Conservation (phyloP, 2,888 invertebrate species). For the Lycophotia porphyrea region DNA sequence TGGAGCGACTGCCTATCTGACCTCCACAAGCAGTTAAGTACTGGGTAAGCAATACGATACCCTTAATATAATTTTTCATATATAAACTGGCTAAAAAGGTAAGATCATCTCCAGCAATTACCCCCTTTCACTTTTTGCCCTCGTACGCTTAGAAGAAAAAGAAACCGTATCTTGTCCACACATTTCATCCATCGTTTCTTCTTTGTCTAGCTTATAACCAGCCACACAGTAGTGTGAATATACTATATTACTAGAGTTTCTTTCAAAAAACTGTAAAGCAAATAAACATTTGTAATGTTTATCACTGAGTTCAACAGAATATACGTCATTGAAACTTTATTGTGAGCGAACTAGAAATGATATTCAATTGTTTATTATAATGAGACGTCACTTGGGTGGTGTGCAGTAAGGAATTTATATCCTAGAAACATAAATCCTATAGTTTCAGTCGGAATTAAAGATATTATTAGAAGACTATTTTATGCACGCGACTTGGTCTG, state of each 20-base stretch:
- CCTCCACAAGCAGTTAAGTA: no score
- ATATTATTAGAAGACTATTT: background rate
- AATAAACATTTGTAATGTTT: constrained; percentile 35
- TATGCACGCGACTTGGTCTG: background rate
- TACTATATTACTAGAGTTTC: constrained; percentile 13
- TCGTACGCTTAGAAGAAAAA: background rate
- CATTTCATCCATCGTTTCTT: background rate
- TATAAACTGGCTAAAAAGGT: no score
- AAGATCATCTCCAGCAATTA: background rate
- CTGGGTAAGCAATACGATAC: no score
- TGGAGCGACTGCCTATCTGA: no score
- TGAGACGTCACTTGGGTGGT: constrained; percentile 34
- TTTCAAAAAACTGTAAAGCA: constrained; percentile 17
- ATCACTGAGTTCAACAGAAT: constrained; percentile 26
- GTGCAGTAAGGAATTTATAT: constrained; percentile 50
- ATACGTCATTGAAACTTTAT: constrained; percentile 43
- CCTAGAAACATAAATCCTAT: background rate
- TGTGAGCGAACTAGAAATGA: constrained; percentile 13
- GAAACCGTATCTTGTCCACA: background rate
- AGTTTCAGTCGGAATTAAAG: background rate
- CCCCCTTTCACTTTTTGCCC: background rate
- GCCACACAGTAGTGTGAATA: background rate
- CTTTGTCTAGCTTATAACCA: background rate
- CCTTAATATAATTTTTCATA: no score
- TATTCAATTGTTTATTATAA: constrained; percentile 43